Evolutionary conservation across 2,113 vertebrate species (phyloP).

Genomic region (Embiotoca jacksoni): DNA sequence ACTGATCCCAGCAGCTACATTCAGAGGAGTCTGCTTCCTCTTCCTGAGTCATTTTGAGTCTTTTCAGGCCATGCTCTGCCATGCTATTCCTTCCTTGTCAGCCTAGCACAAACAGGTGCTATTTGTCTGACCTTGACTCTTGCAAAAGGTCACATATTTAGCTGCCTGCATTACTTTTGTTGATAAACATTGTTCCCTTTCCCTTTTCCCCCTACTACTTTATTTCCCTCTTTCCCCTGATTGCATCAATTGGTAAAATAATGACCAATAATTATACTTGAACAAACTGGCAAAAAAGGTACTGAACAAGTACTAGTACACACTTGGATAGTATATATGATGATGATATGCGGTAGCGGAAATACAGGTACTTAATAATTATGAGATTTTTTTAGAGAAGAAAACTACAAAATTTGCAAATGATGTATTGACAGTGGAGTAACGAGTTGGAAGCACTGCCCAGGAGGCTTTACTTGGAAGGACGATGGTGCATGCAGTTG

Average conservation of each 20-base stretch:
- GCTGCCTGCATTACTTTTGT: slow-evolving; percentile 43
- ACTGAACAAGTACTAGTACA: too few species aligned
- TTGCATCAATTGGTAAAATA: background rate
- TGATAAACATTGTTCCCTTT: slow-evolving; percentile 55
- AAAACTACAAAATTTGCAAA: too few species aligned
- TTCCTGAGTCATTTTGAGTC: slow-evolving; percentile 56
- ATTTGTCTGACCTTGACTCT: slow-evolving; percentile 67
- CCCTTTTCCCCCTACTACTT: slow-evolving; percentile 37
- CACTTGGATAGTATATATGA: background rate
- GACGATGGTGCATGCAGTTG: background rate
- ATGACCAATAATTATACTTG: too few species aligned
- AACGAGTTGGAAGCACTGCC: too few species aligned
- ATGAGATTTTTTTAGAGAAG: background rate
- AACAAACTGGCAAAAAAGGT: too few species aligned
- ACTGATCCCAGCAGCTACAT: slow-evolving; percentile 80
- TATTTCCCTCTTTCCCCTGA: background rate
- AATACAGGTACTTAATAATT: background rate
- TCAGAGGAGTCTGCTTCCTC: slow-evolving; percentile 57
- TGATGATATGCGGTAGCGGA: background rate
- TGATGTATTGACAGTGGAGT: too few species aligned
- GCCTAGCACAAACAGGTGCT: slow-evolving; percentile 65
- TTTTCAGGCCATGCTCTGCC: slow-evolving; percentile 39
- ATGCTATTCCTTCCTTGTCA: slow-evolving; percentile 18
- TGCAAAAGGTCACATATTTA: slow-evolving; percentile 70
- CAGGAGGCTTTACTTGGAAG: background rate